Evolutionary conservation across 53 echinoderm and acorn worm species (phyloP).

Genomic region (Hippasteria phrygiana): DNA sequence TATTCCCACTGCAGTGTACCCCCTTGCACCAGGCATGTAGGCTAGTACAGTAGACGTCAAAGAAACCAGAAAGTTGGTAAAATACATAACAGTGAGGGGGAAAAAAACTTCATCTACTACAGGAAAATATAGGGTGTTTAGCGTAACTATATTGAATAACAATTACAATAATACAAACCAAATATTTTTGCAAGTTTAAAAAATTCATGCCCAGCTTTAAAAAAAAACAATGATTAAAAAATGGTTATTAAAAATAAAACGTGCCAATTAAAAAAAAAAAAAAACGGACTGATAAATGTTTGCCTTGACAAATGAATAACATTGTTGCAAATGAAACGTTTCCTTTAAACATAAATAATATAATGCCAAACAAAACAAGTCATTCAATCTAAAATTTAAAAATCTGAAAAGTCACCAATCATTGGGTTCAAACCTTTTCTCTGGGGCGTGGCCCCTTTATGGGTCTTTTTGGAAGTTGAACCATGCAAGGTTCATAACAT

Average conservation of each 20-base stretch:
- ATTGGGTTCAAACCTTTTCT: no score
- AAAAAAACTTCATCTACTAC: background rate
- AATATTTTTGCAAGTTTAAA: conserved; percentile 1
- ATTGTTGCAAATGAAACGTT: conserved; percentile 28
- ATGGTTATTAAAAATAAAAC: conserved; percentile 7
- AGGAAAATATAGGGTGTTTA: conserved; percentile 21
- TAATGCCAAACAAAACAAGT: background rate
- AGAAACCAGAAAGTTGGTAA: conserved; percentile 36
- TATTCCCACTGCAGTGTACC: conserved; percentile 4
- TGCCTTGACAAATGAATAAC: background rate
- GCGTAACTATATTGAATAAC: background rate
- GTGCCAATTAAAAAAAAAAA: background rate
- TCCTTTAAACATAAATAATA: background rate
- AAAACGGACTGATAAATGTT: background rate
- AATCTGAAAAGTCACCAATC: no score
- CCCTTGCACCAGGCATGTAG: conserved; percentile 8
- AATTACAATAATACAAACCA: conserved; percentile 8
- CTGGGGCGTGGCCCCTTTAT: no score
- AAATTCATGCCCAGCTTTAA: background rate
- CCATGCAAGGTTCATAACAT: no score
- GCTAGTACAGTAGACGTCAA: conserved; percentile 52
- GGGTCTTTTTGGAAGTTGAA: no score
- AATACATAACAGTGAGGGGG: conserved; percentile 26
- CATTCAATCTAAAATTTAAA: background rate
- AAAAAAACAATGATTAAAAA: background rate